Percentiles rank a stretch among this genome's conserved stretches.
Evolutionary conservation across 2,888 invertebrate species (phyloP).

Genomic region (Epistrophe eligans): DNA sequence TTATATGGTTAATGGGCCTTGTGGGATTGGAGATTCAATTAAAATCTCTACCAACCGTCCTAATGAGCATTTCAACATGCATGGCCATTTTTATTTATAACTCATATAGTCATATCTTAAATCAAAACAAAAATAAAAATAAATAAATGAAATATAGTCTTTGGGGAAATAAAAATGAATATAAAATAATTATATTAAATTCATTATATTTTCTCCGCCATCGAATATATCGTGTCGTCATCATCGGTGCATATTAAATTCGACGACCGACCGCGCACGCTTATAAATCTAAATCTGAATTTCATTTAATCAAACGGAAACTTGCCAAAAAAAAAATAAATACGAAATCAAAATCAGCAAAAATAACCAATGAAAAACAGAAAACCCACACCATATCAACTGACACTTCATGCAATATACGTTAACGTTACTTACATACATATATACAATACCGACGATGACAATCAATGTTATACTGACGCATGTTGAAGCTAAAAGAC

Average conservation of each 20-base stretch:
- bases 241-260: slow-evolving; percentile 14
- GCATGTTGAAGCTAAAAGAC: slow-evolving; percentile 72
- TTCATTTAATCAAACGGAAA: slow-evolving; percentile 50
- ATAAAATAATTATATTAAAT: slow-evolving; percentile 45
- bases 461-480: slow-evolving; percentile 73
- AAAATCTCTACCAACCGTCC: no score
- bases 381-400: slow-evolving; percentile 24
- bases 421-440: not conserved
- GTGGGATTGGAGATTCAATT: no score
- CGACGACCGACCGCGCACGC: not conserved
- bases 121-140: no score
- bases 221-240: not conserved
- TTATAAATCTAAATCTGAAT: slow-evolving; percentile 33
- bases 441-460: slow-evolving; percentile 44
- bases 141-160: not conserved
- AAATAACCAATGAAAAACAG: slow-evolving; percentile 6
- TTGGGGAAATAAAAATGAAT: slow-evolving; percentile 21
- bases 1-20: no score
- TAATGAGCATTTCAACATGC: no score
- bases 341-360: slow-evolving; percentile 37
- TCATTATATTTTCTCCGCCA: slow-evolving; percentile 23
- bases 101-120: no score
- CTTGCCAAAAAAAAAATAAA: slow-evolving; percentile 64
- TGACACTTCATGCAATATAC: slow-evolving; percentile 40
- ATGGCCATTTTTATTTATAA: no score